phyloP scores from a whole-genome alignment of 2,113 vertebrate species.

The cattle (Bos taurus) region ARS-UCD2.0 NC_037357.1:48659501-48660000 shows the following conservation, averaged over 20 bases:
- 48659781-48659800: not conserved
- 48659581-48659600: not conserved
- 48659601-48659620: not conserved
- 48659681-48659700: not conserved
- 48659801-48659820: not conserved
- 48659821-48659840: not conserved
- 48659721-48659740: not conserved
- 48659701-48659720: not conserved
- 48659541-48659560: not conserved
- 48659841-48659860: not conserved
- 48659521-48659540: not conserved
- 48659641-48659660: not conserved
- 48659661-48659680: not conserved
- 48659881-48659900: not conserved
- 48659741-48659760: not conserved
- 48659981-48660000: not conserved
- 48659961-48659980: not conserved
- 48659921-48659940: not conserved
- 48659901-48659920: not conserved
- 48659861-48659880: not conserved
- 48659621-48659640: not conserved
- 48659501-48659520: not conserved
- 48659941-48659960: conserved; percentile 35
- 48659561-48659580: not conserved
- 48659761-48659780: not conserved